phyloP scores from a whole-genome alignment of 2,888 invertebrate species.

The Lathronympha strigana region DNA sequence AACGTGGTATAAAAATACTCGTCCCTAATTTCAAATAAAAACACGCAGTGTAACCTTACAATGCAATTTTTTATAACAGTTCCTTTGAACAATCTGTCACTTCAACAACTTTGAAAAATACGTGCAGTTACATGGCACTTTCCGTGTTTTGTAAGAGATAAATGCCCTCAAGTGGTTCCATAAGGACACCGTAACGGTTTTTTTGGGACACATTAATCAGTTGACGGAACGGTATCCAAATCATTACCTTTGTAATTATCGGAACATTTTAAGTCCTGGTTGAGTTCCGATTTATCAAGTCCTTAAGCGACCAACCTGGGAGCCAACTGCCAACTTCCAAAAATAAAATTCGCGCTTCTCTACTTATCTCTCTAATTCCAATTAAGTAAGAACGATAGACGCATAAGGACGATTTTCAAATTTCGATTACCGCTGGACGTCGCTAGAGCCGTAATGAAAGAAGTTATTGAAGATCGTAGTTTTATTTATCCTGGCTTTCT shows the following conservation, averaged over 20 bases:
- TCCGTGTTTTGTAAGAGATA: conserved; percentile 42
- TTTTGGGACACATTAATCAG: conserved; percentile 44
- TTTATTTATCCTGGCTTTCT: background rate
- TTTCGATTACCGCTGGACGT: too few species aligned
- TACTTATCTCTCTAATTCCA: background rate
- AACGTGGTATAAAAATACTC: background rate
- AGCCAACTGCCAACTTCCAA: background rate
- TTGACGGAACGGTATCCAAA: conserved; percentile 23
- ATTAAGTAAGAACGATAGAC: too few species aligned
- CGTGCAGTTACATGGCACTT: conserved; percentile 20
- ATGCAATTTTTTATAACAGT: conserved; percentile 2
- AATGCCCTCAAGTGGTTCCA: conserved; percentile 41
- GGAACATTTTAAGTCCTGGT: conserved; percentile 7
- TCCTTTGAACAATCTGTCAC: conserved; percentile 17
- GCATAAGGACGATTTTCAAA: background rate
- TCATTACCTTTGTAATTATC: conserved; percentile 28
- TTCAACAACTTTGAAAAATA: conserved; percentile 28
- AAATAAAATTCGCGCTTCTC: background rate
- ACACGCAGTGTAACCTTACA: conserved; percentile 9
- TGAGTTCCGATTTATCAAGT: conserved; percentile 1
- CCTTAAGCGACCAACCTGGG: background rate
- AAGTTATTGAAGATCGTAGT: background rate
- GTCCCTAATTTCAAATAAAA: conserved; percentile 13
- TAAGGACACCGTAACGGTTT: conserved; percentile 46
- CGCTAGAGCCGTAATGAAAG: background rate